Conservation (phyloP, 2,113 vertebrate genomes). For the Oostethus manadensis region DNA sequence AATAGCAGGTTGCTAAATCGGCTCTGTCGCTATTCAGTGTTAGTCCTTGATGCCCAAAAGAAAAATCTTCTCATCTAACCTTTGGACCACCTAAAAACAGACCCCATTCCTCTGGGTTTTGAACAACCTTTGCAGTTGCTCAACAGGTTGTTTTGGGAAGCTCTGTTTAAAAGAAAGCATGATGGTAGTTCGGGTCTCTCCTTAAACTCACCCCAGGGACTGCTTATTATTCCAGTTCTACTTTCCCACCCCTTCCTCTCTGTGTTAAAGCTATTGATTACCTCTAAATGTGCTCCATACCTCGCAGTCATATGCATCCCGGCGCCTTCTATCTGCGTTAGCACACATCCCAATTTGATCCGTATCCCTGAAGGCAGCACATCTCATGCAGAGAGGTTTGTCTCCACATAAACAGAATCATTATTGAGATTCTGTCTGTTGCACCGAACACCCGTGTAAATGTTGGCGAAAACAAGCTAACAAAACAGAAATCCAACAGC, state of each 20-base stretch:
- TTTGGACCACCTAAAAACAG: constrained; percentile 45
- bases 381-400: constrained; percentile 21
- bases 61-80: constrained; percentile 36
- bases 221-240: constrained; percentile 31
- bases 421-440: constrained; percentile 3
- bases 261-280: constrained; percentile 55
- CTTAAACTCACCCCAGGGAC: constrained; percentile 30
- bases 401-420: constrained; percentile 10
- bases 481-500: neutral
- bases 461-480: constrained; percentile 3
- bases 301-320: constrained; percentile 37
- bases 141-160: constrained; percentile 21
- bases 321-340: constrained; percentile 17
- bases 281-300: constrained; percentile 29
- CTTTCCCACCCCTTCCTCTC: constrained; percentile 20
- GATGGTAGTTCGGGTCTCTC: constrained; percentile 42
- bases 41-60: constrained; percentile 11
- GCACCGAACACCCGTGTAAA: constrained; percentile 11
- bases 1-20: constrained; percentile 3
- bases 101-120: constrained; percentile 37
- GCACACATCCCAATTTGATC: constrained; percentile 30
- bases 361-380: constrained; percentile 28
- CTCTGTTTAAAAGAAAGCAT: constrained; percentile 47
- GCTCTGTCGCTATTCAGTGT: constrained; percentile 9
- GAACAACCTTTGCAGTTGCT: constrained; percentile 48